These are phyloP conservation scores for Artibeus jamaicensis DNA, from an alignment of 2,797 vertebrate species.

Conservation along the genomic window DNA sequence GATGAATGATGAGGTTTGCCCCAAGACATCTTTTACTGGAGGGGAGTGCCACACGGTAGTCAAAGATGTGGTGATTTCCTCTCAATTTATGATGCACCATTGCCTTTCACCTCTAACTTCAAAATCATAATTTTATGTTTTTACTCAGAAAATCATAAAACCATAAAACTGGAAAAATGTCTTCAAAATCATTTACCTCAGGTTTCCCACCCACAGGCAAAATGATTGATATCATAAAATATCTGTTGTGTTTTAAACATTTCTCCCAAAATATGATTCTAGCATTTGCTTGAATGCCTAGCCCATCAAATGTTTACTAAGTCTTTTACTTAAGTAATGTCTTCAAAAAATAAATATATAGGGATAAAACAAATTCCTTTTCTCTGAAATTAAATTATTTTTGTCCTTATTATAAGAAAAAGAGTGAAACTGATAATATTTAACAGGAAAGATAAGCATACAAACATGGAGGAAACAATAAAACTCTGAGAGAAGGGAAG, in stretches of 20 bases:
- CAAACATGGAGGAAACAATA: constrained; percentile 18
- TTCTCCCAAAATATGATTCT: neutral
- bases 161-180: neutral
- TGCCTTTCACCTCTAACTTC: constrained; percentile 56
- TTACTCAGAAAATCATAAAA: constrained; percentile 19
- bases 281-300: neutral
- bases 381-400: constrained; percentile 14
- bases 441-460: constrained; percentile 33
- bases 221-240: constrained; percentile 20
- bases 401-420: neutral
- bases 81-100: constrained; percentile 28
- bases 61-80: neutral
- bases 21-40: neutral
- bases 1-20: neutral
- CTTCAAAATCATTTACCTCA: constrained; percentile 33
- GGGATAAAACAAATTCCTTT: neutral
- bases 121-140: constrained; percentile 54
- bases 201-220: neutral
- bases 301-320: neutral
- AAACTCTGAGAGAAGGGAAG: neutral
- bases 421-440: constrained; percentile 10
- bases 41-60: neutral
- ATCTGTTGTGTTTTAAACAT: constrained; percentile 1
- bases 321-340: neutral
- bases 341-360: neutral